Conservation (phyloP, 2,797 vertebrate genomes). For the Sebastes diploproa region DNA sequence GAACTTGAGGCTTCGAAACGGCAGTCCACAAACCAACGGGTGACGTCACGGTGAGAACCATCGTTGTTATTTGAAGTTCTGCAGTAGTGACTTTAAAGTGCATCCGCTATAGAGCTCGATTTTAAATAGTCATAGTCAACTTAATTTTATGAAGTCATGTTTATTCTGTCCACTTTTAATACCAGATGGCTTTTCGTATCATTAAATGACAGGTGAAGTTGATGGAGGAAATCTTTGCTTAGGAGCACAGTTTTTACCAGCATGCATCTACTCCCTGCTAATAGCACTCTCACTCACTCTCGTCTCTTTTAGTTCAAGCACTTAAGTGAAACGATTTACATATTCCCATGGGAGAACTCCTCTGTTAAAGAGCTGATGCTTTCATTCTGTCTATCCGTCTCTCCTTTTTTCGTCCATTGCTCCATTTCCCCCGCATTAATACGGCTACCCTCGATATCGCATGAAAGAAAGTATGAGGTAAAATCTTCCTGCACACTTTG, state of each 20-base stretch:
- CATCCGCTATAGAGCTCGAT: not conserved
- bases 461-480: slow-evolving; percentile 25
- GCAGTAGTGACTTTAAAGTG: slow-evolving; percentile 3
- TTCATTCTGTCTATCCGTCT: slow-evolving; percentile 42
- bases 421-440: slow-evolving; percentile 34
- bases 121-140: not conserved
- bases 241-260: slow-evolving; percentile 34
- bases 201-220: slow-evolving; percentile 30
- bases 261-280: slow-evolving; percentile 31
- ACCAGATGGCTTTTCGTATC: slow-evolving; percentile 20
- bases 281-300: slow-evolving; percentile 43
- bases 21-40: not conserved
- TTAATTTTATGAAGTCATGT: slow-evolving; percentile 5
- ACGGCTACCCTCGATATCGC: slow-evolving; percentile 4
- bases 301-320: slow-evolving; percentile 53
- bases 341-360: slow-evolving; percentile 49
- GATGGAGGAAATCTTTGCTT: slow-evolving; percentile 39
- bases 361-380: slow-evolving; percentile 49
- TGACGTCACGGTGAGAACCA: not conserved
- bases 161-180: slow-evolving; percentile 30
- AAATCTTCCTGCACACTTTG: slow-evolving; percentile 36
- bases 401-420: slow-evolving; percentile 16
- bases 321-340: slow-evolving; percentile 64
- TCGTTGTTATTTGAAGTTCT: not conserved
- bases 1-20: too few species aligned